phyloP scores from a whole-genome alignment of 2,797 vertebrate genomes.

The Sparidentex hasta region DNA sequence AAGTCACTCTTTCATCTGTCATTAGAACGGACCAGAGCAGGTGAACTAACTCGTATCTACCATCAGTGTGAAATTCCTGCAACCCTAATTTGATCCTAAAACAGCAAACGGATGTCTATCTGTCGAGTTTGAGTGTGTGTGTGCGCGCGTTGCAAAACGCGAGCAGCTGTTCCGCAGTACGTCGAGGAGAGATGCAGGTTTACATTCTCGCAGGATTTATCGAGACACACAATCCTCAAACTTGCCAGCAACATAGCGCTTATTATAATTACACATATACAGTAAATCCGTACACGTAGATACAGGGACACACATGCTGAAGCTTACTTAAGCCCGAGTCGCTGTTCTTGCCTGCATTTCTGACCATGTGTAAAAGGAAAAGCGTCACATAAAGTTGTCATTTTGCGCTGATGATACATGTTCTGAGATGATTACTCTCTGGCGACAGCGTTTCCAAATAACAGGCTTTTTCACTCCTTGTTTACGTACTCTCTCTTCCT shows the following conservation, averaged over 20 bases:
- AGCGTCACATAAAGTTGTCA: neutral
- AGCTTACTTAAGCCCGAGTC: constrained; percentile 9
- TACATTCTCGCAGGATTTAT: constrained; percentile 85
- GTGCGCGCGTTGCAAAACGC: constrained; percentile 58
- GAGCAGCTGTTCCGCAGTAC: constrained; percentile 83
- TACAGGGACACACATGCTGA: constrained; percentile 6
- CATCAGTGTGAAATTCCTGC: constrained; percentile 86
- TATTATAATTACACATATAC: constrained; percentile 70
- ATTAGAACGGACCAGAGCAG: constrained; percentile 82
- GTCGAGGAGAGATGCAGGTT: constrained; percentile 75
- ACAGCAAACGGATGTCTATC: constrained; percentile 83
- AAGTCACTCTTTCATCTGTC: constrained; percentile 82
- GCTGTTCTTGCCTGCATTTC: neutral
- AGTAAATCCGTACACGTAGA: constrained; percentile 41
- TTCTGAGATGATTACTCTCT: neutral
- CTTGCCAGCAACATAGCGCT: constrained; percentile 78
- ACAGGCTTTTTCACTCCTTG: neutral
- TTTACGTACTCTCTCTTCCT: constrained; percentile 10
- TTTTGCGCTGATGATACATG: neutral
- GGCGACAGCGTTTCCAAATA: constrained; percentile 9
- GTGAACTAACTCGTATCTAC: constrained; percentile 78
- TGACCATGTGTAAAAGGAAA: constrained; percentile 1
- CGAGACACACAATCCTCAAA: constrained; percentile 81
- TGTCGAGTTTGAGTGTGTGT: constrained; percentile 51
- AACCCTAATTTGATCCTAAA: constrained; percentile 88